Base-by-base conservation (phyloP, 2,888 invertebrate genomes). In the Eristalinus aeneus region DNA sequence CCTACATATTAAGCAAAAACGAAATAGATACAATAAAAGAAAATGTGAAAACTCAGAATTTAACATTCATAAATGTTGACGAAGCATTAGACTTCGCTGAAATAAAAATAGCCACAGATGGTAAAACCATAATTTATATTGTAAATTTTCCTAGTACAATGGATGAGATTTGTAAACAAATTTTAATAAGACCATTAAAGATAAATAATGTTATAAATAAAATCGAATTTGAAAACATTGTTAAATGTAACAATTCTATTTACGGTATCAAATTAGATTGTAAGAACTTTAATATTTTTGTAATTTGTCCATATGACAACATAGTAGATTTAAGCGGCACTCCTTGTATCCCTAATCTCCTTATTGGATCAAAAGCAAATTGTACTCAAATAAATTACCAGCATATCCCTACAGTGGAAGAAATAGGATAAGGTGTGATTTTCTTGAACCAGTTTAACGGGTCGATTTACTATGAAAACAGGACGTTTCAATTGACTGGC, bases 221-320 rank as follows among this genome's bases (percentile, higher is more conserved):
- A 27, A 27, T 27, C 27, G 2, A 27, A 27, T 27, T 27, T 5
- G 5, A 27, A 27, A 27, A 27, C 5, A 64, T 64, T 34, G 4
- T 61, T 0, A 61, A 64, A 64, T 64, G 64, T 64, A 36, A 64
- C 8, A 64, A 64, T 2, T 31, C 27, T 6, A 12, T 64, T 6
- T 64, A 39, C 53, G 53, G 54, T 11, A 20, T 54, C 12, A 46
- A 46, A 46, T n/a, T 27, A 36, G 65, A 65, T 65, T 65, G 65
- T 65, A 65, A 65, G 27, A n/a, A n/a, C 31, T 54, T 31, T 27
- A 67, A 36, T 16, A 64, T n/a, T 36, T 22, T 64, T 39, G n/a
- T 39, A 23, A 64, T 64, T 22, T 64, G 39, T 39, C 36, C 39
- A 23, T 34, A 63, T 34, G 27, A 27, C 27, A 3, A 27, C 5